Base-by-base conservation (phyloP, 1,140 invertebrate genomes). In the Antheraea mylitta region DNA sequence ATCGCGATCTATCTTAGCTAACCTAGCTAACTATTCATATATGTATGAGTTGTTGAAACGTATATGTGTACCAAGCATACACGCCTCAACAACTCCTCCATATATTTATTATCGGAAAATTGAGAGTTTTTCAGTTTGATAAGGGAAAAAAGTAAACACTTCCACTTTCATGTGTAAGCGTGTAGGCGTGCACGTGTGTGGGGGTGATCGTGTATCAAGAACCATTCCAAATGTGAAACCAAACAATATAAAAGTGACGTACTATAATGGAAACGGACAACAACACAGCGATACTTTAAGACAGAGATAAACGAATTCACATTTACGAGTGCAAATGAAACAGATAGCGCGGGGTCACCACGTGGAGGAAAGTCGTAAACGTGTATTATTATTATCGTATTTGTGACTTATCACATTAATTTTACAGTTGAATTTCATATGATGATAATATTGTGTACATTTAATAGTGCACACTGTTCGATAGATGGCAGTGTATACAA, bases 261-360 rank as follows among this genome's bases (percentile, higher is more conserved):
- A 90, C 83, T 89, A 83, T 89, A 91, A 91, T 91, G 87, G 87
- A 91, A 90, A 90, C 87, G 80, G 77, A 82, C 81, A 89, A 83
- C 87, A 53, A 79, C 70, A 74, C 79, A 86, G 82, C 0, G 45
- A 53, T 53, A 91, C 85, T 83, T 87, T 80, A 83, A 76, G 81
- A 85, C 68, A 59, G 86, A 82, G 87, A 89, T 68, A 79, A 79
- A 80, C 76, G 60, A 76, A 67, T 74, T 58, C 70, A 70, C 66
- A 77, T 70, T 30, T 59, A 74, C 69, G 72, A 58, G 85, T 69
- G 75, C 70, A 73, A 89, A 74, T 60, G 86, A 84, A 80, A 89
- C 74, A 72, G 80, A 84, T 81, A 80, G 73, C 73, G 68, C 59
- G 69, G 65, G 60, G 19, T 61, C 30, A 61, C 18, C 60, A 30